These are phyloP conservation scores for Cottus gobio DNA, from an alignment of 2,113 vertebrate species.

Conservation along the genomic window DNA sequence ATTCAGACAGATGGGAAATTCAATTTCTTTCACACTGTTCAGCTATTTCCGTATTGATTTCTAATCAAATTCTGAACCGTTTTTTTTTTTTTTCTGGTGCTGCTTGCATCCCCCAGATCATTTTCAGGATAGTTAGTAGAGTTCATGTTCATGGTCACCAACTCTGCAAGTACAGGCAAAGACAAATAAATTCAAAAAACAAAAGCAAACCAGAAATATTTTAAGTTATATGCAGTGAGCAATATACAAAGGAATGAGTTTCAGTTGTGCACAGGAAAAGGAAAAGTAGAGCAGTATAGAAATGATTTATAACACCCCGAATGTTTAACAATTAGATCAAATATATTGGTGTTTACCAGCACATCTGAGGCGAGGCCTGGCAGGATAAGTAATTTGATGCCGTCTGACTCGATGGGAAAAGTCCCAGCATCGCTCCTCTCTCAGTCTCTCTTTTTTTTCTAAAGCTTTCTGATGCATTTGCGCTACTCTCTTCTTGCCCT, in stretches of 20 bases:
- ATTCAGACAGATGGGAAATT: slow-evolving; percentile 55
- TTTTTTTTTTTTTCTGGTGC: not conserved
- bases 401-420: slow-evolving; percentile 24
- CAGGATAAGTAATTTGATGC: slow-evolving; percentile 37
- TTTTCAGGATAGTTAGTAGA: not conserved
- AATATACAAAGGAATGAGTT: slow-evolving; percentile 4
- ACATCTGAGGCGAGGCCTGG: slow-evolving; percentile 31
- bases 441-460: slow-evolving; percentile 25
- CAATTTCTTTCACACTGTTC: slow-evolving; percentile 39
- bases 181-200: not conserved
- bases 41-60: slow-evolving; percentile 45
- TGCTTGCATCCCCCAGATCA: not conserved
- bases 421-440: slow-evolving; percentile 19
- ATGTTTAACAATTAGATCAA: slow-evolving; percentile 40
- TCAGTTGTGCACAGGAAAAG: not conserved
- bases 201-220: not conserved
- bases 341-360: slow-evolving; percentile 45
- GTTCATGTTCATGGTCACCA: not conserved
- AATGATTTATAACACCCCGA: slow-evolving; percentile 27
- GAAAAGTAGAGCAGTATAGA: slow-evolving; percentile 20
- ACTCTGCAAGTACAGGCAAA: not conserved
- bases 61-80: slow-evolving; percentile 34
- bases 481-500: slow-evolving; percentile 70
- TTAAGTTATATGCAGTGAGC: not conserved
- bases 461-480: slow-evolving; percentile 76